Percentiles rank a stretch among this genome's conserved stretches.
These are phyloP conservation scores for Aramus guarauna DNA, from an alignment of 2,113 vertebrate genomes.

Conservation along the genomic window DNA sequence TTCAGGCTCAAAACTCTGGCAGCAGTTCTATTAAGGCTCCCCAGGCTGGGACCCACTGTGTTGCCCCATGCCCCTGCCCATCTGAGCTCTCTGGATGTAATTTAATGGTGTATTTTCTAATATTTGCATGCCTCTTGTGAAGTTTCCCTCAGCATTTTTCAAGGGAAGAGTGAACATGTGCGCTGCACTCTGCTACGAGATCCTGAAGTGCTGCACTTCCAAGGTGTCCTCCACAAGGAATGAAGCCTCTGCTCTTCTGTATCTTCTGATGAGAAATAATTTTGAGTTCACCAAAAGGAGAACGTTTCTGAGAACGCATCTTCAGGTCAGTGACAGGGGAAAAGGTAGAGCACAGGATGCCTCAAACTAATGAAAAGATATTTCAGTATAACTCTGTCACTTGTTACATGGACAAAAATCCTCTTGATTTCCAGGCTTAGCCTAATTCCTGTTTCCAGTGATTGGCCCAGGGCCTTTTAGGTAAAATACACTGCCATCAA, in stretches of 20 bases:
- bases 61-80: not conserved
- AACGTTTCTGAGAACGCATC: conserved; percentile 91
- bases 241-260: conserved; percentile 92
- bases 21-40: not conserved
- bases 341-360: not conserved
- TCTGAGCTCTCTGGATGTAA: not conserved
- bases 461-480: not conserved
- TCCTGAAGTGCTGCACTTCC: conserved; percentile 94
- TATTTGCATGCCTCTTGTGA: not conserved
- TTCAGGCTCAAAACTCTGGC: not conserved
- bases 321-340: conserved; percentile 83
- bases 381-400: not conserved
- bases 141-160: conserved; percentile 93
- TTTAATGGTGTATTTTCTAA: not conserved
- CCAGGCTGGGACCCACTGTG: not conserved
- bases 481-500: not conserved
- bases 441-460: not conserved
- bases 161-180: conserved; percentile 94
- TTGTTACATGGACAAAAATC: not conserved
- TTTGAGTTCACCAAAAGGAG: conserved; percentile 96
- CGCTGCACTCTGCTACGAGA: conserved; percentile 92
- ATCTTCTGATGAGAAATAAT: conserved; percentile 96
- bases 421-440: not conserved
- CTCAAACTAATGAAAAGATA: not conserved
- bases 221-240: conserved; percentile 87